A percentile compares a stretch with the other conserved stretches of the same genome.
phyloP scores from a whole-genome alignment of 1,140 invertebrate species.

The Caenorhabditis tropicalis region DNA sequence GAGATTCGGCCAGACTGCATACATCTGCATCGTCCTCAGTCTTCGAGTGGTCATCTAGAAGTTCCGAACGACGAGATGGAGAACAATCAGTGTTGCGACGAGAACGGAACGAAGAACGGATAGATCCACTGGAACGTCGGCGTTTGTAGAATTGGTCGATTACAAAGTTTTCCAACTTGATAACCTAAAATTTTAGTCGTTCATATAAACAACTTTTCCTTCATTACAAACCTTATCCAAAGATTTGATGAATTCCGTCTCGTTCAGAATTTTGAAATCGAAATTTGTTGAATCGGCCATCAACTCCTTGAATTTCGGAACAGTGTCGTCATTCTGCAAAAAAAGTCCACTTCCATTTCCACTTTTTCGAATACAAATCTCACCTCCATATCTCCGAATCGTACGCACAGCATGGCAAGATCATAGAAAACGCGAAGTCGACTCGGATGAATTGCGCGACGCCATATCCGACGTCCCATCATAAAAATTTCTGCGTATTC shows the following conservation, averaged over 20 bases:
- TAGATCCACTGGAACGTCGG: slow-evolving; percentile 40
- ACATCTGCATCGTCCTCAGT: neutral
- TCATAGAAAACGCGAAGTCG: slow-evolving; percentile 52
- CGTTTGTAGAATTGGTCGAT: slow-evolving; percentile 54
- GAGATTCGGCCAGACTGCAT: neutral
- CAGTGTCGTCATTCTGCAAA: slow-evolving; percentile 42
- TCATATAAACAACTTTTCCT: neutral
- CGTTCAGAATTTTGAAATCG: slow-evolving; percentile 53
- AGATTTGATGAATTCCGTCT: slow-evolving; percentile 50
- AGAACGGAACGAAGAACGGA: slow-evolving; percentile 40
- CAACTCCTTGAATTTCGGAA: slow-evolving; percentile 36
- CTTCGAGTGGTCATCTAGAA: neutral
- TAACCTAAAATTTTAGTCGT: slow-evolving; percentile 10
- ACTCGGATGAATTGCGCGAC: slow-evolving; percentile 50
- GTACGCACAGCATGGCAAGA: slow-evolving; percentile 50
- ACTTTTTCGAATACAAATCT: neutral
- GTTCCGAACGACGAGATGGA: slow-evolving; percentile 30
- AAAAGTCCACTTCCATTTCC: neutral
- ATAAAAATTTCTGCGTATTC: slow-evolving; percentile 56
- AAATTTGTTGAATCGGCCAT: slow-evolving; percentile 46
- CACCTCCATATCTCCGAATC: slow-evolving; percentile 46
- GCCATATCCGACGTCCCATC: slow-evolving; percentile 54
- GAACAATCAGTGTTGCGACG: slow-evolving; percentile 38
- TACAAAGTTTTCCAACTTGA: slow-evolving; percentile 50
- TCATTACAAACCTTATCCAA: slow-evolving; percentile 47